phyloP scores from a whole-genome alignment of 1,140 invertebrate species.

The Drosophila seguyi region DNA sequence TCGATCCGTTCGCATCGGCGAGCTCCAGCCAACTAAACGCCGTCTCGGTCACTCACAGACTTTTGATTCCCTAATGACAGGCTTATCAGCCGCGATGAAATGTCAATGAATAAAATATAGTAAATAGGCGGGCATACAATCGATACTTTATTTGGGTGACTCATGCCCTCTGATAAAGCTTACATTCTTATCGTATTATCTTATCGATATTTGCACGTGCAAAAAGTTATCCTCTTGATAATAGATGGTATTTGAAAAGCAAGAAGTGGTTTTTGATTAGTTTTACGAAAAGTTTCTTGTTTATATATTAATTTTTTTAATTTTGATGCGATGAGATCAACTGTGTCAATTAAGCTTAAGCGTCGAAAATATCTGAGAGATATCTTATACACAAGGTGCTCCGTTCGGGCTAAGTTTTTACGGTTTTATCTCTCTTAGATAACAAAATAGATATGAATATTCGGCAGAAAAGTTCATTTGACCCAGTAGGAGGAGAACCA shows the following conservation, averaged over 20 bases:
- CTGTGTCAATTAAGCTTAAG: not conserved
- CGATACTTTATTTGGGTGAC: not conserved
- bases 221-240: not conserved
- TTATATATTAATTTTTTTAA: not conserved
- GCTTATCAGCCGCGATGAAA: constrained; percentile 20
- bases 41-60: not conserved
- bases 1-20: constrained; percentile 2
- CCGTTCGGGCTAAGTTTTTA: not conserved
- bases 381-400: too few relatives aligned
- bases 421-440: not conserved
- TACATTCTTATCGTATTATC: not conserved
- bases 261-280: not conserved
- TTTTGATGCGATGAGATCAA: too few relatives aligned
- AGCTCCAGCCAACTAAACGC: constrained; percentile 15
- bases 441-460: not conserved
- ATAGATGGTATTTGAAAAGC: not conserved
- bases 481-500: not conserved
- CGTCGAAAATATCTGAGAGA: not conserved
- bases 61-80: constrained; percentile 9
- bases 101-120: constrained; percentile 4
- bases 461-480: not conserved
- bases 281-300: not conserved
- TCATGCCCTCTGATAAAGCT: not conserved
- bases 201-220: constrained; percentile 8
- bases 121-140: not conserved